Conservation (phyloP, 2,797 vertebrate genomes). For the Eulemur coronatus region DNA sequence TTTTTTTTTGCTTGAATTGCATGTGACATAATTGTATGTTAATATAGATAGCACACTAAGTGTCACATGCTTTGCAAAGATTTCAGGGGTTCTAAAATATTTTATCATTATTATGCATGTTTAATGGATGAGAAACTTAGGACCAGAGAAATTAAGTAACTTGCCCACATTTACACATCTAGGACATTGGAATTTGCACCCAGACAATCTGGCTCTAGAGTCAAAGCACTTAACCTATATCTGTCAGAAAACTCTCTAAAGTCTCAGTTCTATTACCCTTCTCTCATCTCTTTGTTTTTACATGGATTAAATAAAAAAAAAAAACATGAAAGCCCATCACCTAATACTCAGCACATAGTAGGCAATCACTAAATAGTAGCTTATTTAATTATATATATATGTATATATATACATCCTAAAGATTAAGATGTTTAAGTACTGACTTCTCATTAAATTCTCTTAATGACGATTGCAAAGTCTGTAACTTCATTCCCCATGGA, state of each 20-base stretch:
- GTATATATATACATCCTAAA: neutral
- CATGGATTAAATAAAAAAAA: neutral
- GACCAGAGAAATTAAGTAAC: neutral
- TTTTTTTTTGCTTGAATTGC: neutral
- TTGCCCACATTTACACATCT: neutral
- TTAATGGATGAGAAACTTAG: neutral
- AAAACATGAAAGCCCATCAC: neutral
- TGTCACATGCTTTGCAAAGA: neutral
- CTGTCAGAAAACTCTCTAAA: neutral
- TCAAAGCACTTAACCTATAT: neutral
- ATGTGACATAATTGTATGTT: neutral
- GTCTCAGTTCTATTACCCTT: neutral
- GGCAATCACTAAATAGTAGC: neutral
- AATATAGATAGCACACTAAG: neutral
- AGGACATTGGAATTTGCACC: neutral
- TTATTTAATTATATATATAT: neutral
- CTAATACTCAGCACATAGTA: neutral
- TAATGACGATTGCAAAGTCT: neutral
- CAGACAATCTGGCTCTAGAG: neutral
- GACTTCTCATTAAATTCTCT: conserved; percentile 29
- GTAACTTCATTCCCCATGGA: conserved; percentile 35
- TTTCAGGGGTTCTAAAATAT: neutral
- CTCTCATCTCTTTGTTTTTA: neutral
- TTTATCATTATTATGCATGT: neutral
- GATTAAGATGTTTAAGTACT: neutral